These are phyloP conservation scores for Nymphalis urticae DNA, from an alignment of 2,888 invertebrate species.

Conservation along the genomic window DNA sequence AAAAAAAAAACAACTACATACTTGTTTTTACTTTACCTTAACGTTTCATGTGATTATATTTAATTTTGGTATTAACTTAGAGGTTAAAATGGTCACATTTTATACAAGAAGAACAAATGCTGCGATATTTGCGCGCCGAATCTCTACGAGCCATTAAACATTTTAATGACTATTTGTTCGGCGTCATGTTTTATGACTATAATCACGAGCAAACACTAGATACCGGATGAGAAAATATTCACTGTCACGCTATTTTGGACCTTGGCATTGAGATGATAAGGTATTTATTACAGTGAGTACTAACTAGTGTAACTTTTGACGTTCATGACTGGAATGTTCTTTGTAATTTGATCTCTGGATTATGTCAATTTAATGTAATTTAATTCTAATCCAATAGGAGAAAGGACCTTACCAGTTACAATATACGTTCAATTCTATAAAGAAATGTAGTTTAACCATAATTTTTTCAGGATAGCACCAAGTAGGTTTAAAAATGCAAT, in stretches of 20 bases:
- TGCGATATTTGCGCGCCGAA: slow-evolving; percentile 14
- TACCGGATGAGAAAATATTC: slow-evolving; percentile 13
- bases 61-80: background rate
- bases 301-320: slow-evolving; percentile 11
- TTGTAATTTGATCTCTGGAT: slow-evolving; percentile 9
- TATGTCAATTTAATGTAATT: background rate
- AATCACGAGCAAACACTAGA: slow-evolving; percentile 27
- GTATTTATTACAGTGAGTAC: slow-evolving; percentile 1
- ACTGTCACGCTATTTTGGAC: slow-evolving; percentile 16
- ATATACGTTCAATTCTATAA: no score
- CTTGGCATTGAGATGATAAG: slow-evolving; percentile 6
- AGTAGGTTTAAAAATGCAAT: no score
- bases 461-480: no score
- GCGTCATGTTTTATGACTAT: slow-evolving; percentile 25
- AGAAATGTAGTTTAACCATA: no score
- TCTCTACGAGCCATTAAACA: slow-evolving; percentile 20
- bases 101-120: slow-evolving; percentile 5
- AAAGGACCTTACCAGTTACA: no score
- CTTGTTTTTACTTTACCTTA: background rate
- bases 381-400: no score
- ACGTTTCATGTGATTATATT: background rate
- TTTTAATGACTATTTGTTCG: slow-evolving; percentile 29
- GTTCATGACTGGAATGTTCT: slow-evolving; percentile 14
- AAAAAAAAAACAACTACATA: no score
- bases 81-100: background rate